Base-by-base conservation (phyloP, 1,140 invertebrate species). In the Elymnias hypermnestra region DNA sequence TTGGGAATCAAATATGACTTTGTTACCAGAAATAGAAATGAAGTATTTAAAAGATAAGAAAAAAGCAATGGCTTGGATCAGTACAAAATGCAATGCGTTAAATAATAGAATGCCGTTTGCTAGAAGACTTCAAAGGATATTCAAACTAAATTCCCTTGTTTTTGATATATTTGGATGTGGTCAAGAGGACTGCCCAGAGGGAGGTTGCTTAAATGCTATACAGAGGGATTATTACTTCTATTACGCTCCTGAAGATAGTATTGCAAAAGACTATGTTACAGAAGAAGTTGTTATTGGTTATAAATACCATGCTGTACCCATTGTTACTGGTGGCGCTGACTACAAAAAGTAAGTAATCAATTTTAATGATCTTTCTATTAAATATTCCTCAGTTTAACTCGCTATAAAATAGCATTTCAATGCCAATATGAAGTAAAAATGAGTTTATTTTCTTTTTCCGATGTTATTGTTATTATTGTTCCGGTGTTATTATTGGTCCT, bases 161-260 rank as follows among this genome's bases (percentile, higher is more conserved):
- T 87, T 95, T 1, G 91, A 94, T 70, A 87, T 93, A 25, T 94
- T 89, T 62, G 94, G 94, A 5, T 95, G 93, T 75, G 86, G 85
- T 1, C 51, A 57, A 6, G 12, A 57, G 1, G 46, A 51, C 1
- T 89, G 87, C 60, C 50, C 64, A 0, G 28, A 22, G 4, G 51
- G 59, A 12, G 19, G 48, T 4, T 89, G 88, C 49, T 73, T 84
- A 23, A 49, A 64, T n/a, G 51, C 66, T 3, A 57, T 91, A 3
- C 51, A 70, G 12, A 78, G 82, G 0, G 52, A 87, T 14, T 93
- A 93, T 74, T 90, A 88, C 49, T 93, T 93, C 58, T 93, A 93
- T 72, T 74, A 93, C 38, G 87, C 90, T 0, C 89, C 91, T 39
- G 92, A 93, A 71, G 90, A 90, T 53, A 87, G 87, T 44, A 58